Evolutionary conservation across 2,888 invertebrate species (phyloP), one percentile per base, ranked within the genome.

Genomic region (Diarsia dahlii): DNA sequence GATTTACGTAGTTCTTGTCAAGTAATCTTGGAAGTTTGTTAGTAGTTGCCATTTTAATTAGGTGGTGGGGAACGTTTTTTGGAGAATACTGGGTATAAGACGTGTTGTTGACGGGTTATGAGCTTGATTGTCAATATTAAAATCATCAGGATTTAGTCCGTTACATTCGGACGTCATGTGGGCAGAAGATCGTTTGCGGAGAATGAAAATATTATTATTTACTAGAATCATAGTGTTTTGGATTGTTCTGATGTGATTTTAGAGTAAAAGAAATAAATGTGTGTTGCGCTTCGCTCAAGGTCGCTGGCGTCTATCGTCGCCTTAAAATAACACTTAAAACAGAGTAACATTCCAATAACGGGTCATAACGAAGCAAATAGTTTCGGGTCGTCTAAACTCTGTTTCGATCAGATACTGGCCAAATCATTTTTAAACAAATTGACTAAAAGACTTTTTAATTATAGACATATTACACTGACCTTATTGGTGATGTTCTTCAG

Each of bases 11-110:
- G 60, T 71, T 64, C 46, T 67, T 58, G 70, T 63, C 63, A 81
- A 74, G 85, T 84, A 81, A 82, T 82, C 85, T 85, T 72, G 54
- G 48, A 82, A 78, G 69, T 82, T 81, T 73, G 34, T 63, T 63
- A 66, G 56, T 69, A 62, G 70, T 71, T 66, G 58, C 18, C 28
- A 15, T 20, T 77, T 67, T 78, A 82, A 82, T 77, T 85, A 54
- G 46, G 48, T 81, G 54, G 76, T 68, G 34, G 54, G 64, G 76
- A 58, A 54, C 23, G 48, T n/a, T 67, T 34, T 34, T 74, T 56
- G 18, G 64, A 48, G 52, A 76, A 67, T 63, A 13, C 65, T 80
- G 74, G 34, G 80, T 56, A 62, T 69, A 56, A 34, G 34, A 67
- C 3, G 34, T 13, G 39, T 20, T 67, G 13, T 50, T 72, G 34